Conservation (phyloP, 2,888 invertebrate species). For the Octodonta nipae region DNA sequence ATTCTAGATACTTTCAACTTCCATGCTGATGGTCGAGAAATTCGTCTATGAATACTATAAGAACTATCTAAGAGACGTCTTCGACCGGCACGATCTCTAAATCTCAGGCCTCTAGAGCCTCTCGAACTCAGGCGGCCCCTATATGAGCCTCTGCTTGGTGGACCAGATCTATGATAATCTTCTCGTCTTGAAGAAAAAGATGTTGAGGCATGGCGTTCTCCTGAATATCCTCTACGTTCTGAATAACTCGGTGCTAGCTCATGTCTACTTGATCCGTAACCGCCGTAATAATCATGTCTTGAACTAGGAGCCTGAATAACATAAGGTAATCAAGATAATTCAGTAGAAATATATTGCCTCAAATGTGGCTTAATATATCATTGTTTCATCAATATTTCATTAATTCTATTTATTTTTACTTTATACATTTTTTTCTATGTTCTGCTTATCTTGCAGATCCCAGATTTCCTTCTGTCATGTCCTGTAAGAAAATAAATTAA, state of each 20-base stretch:
- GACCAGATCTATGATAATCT: constrained; percentile 31
- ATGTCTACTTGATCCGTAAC: constrained; percentile 37
- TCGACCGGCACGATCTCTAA: constrained; percentile 41
- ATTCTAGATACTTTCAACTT: constrained; percentile 34
- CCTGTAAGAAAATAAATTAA: constrained; percentile 2
- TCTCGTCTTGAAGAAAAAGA: constrained; percentile 27
- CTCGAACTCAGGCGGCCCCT: constrained; percentile 35
- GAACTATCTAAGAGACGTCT: constrained; percentile 45
- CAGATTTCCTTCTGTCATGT: constrained; percentile 3
- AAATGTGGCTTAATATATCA: constrained; percentile 1
- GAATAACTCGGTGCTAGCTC: constrained; percentile 41
- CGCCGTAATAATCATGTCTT: constrained; percentile 32
- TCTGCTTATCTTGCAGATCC: constrained; percentile 1
- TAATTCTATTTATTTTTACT: constrained; percentile 1
- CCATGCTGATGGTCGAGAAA: constrained; percentile 32
- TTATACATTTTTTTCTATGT: constrained; percentile 3
- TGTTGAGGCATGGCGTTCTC: constrained; percentile 29
- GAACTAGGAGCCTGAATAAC: constrained; percentile 35
- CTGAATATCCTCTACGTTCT: constrained; percentile 43
- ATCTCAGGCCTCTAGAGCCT: constrained; percentile 34
- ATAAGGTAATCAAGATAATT: constrained; percentile 14
- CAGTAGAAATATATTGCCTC: constrained; percentile 2
- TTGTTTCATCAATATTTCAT: constrained; percentile 3
- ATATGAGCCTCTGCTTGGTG: constrained; percentile 27
- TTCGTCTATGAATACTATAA: constrained; percentile 43